Percentiles rank a stretch among this genome's conserved stretches.
phyloP scores from a whole-genome alignment of 2,113 vertebrate genomes.

The Calidris pugnax region DNA sequence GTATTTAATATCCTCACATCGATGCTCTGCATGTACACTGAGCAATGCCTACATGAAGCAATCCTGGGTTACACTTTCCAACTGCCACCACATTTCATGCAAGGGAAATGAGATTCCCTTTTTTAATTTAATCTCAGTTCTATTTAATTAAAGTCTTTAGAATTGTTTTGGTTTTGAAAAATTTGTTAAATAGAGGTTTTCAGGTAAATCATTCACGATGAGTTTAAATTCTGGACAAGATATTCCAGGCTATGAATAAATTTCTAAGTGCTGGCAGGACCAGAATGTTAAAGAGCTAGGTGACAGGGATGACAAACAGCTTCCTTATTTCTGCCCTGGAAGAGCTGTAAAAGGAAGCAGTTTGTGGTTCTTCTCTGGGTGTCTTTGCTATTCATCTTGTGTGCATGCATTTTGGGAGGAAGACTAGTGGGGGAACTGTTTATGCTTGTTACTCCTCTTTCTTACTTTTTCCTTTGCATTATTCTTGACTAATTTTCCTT shows the following conservation, averaged over 20 bases:
- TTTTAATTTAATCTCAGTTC: conserved; percentile 66
- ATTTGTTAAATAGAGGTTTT: conserved; percentile 52
- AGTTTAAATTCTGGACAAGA: conserved; percentile 52
- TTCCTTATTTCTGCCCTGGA: background rate
- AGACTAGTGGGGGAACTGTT: background rate
- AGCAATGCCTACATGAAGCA: conserved; percentile 24
- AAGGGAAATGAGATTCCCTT: conserved; percentile 67
- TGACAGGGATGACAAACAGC: background rate
- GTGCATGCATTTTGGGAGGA: background rate
- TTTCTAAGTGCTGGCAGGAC: conserved; percentile 36
- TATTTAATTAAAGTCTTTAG: conserved; percentile 73
- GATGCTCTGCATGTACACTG: background rate
- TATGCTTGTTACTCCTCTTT: background rate
- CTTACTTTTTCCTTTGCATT: background rate
- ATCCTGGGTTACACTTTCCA: conserved; percentile 17
- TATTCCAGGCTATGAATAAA: conserved; percentile 71
- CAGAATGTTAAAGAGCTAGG: conserved; percentile 39
- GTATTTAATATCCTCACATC: conserved; percentile 22
- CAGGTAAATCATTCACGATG: conserved; percentile 27
- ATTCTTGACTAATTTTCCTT: background rate
- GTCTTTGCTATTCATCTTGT: background rate
- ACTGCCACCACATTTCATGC: conserved; percentile 19
- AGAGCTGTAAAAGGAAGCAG: background rate
- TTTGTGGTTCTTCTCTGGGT: background rate
- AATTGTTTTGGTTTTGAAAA: conserved; percentile 63